Percentiles rank a stretch among this genome's conserved stretches.
These are phyloP conservation scores for Exephanes ischioxanthus DNA, from an alignment of 2,888 invertebrate species.

Conservation along the genomic window DNA sequence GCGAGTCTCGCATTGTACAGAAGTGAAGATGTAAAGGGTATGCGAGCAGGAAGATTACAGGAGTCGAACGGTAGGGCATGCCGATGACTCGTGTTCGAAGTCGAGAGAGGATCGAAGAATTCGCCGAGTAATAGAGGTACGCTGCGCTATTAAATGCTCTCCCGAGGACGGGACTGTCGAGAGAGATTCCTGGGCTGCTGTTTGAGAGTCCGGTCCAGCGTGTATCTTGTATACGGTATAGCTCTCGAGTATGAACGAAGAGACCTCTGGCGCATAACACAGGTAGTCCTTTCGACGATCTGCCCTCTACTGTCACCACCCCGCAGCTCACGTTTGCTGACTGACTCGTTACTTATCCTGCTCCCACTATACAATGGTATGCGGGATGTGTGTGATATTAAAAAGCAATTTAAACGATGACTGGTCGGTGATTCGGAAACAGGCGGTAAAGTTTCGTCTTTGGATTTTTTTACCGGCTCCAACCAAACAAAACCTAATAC, in stretches of 20 bases:
- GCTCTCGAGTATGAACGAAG: conserved; percentile 36
- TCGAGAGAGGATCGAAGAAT: conserved; percentile 79
- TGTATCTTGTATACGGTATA: conserved; percentile 36
- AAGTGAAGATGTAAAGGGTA: conserved; percentile 39
- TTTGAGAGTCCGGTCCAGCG: conserved; percentile 21
- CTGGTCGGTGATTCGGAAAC: conserved; percentile 79
- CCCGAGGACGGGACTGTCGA: conserved; percentile 58
- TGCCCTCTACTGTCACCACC: conserved; percentile 77
- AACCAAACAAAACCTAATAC: conserved; percentile 46
- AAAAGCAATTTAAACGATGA: conserved; percentile 83
- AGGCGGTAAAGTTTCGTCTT: conserved; percentile 52
- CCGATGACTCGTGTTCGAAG: conserved; percentile 61
- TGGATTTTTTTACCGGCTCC: conserved; percentile 42
- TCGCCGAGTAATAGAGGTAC: conserved; percentile 82
- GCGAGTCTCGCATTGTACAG: background rate
- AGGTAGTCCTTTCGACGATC: conserved; percentile 70
- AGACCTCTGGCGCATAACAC: conserved; percentile 42
- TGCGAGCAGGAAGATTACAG: conserved; percentile 18
- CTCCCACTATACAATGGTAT: conserved; percentile 12
- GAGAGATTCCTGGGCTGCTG: conserved; percentile 58
- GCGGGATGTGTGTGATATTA: conserved; percentile 76
- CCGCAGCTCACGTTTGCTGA: conserved; percentile 75
- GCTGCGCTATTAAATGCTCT: conserved; percentile 77
- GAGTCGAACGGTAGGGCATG: conserved; percentile 46
- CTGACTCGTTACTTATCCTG: conserved; percentile 65